Evolutionary conservation across 2,888 invertebrate genomes (phyloP), one percentile per base, ranked within the genome.

Genomic region (Heliconius cydno): DNA sequence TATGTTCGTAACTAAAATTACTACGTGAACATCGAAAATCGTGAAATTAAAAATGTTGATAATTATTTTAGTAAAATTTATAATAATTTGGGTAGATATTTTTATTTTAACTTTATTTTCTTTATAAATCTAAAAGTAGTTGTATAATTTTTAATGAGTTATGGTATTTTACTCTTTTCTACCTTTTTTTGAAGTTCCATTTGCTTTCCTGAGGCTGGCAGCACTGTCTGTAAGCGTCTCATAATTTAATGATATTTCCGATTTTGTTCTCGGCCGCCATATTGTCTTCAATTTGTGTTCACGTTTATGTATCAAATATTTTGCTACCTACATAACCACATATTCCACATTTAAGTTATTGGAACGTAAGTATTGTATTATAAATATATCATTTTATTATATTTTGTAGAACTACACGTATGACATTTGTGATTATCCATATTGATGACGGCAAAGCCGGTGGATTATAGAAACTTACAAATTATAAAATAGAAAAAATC

Each of bases 301-400:
- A 70, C 6, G 46, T 41, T 70, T 41, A 70, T 7, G 15, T 41
- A n/a, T 25, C 66, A 19, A 3, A 22, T 30, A 7, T 13, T 41
- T n/a, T 13, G 6, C 68, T 25, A 13, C 5, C 13, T 68, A 25
- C 5, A 25, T 13, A 28, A 28, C 65, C 9, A 25, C 25, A 41
- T 25, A n/a, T 25, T 41, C 22, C 41, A 70, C 25, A 41, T 38
- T 41, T 7, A 70, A 70, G 15, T 41, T 41, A 41, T 41, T 25
- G 9, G 6, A 41, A 70, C 7, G 70, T 70, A 28, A 70, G 70
- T 70, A 70, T 25, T 25, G 25, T 25, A 41, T 70, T 25, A 46
- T 70, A 70, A 19, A 25, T 70, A 70, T 70, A 13, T 70, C 7
- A 68, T n/a, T 41, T 68, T 68, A 68, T n/a, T 68, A 68, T 41